phyloP scores from a whole-genome alignment of 2,113 vertebrate species.

The Cephalophus harveyi region DNA sequence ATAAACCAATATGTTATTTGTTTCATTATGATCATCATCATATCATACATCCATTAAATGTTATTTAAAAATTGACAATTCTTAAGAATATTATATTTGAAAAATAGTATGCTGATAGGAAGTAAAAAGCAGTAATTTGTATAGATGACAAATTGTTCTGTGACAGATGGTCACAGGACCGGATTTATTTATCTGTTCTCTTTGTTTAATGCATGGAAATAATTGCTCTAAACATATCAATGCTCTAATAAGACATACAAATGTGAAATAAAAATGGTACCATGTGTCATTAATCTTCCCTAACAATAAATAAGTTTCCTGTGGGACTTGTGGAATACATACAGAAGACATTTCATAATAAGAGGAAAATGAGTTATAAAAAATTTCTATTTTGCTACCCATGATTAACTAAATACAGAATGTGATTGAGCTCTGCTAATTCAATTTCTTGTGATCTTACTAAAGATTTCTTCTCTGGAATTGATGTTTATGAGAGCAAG shows the following conservation, averaged over 20 bases:
- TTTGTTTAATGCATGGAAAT: conserved; percentile 58
- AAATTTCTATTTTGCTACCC: conserved; percentile 36
- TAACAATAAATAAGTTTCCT: conserved; percentile 52
- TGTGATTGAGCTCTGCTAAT: not conserved
- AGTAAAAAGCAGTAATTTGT: conserved; percentile 48
- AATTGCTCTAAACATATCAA: conserved; percentile 76
- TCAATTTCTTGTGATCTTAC: not conserved
- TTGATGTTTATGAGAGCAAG: not conserved
- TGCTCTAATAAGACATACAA: conserved; percentile 66
- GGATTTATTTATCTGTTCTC: conserved; percentile 64
- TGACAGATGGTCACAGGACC: conserved; percentile 38
- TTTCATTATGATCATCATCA: not conserved
- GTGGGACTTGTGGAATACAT: conserved; percentile 38
- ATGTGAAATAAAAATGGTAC: conserved; percentile 55
- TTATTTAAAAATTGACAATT: conserved; percentile 11
- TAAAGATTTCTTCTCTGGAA: not conserved
- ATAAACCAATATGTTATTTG: not conserved
- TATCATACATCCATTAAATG: not conserved
- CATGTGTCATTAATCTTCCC: conserved; percentile 70
- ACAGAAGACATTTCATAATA: conserved; percentile 49
- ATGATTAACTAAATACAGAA: not conserved
- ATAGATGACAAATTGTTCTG: conserved; percentile 27
- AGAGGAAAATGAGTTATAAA: conserved; percentile 18
- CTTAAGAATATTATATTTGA: not conserved
- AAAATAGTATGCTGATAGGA: not conserved